phyloP scores from a whole-genome alignment of 2,888 invertebrate species.

The Synergus itoensis region DNA sequence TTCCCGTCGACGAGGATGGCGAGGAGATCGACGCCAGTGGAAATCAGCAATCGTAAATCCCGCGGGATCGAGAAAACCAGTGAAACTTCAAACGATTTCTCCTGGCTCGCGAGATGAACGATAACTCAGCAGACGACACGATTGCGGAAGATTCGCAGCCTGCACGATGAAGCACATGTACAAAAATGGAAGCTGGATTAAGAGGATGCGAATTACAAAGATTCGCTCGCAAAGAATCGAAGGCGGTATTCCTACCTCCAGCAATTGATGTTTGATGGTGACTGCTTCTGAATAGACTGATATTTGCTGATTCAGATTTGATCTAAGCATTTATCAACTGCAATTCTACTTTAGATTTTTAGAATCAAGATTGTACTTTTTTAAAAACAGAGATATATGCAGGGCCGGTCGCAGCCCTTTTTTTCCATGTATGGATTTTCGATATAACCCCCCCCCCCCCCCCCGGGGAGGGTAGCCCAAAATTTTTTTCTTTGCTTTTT shows the following conservation, averaged over 20 bases:
- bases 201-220: constrained; percentile 16
- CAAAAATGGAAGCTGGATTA: constrained; percentile 37
- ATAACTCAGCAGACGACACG: constrained; percentile 32
- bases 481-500: too few relatives aligned
- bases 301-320: background rate
- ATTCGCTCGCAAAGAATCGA: constrained; percentile 8
- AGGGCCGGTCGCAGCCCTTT: too few relatives aligned
- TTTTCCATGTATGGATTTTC: too few relatives aligned
- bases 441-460: too few relatives aligned
- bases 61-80: constrained; percentile 25
- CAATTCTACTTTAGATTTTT: background rate
- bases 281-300: constrained; percentile 28
- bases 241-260: background rate
- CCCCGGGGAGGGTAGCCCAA: too few relatives aligned
- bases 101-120: constrained; percentile 10
- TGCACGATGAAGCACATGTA: constrained; percentile 8
- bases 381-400: background rate
- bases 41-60: constrained; percentile 40
- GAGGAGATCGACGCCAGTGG: constrained; percentile 80
- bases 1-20: constrained; percentile 86
- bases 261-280: background rate
- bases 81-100: constrained; percentile 30
- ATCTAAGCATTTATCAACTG: background rate
- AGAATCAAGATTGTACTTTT: background rate
- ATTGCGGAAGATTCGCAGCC: constrained; percentile 13